Evolutionary conservation across 2,113 vertebrate genomes (phyloP).

Genomic region (Burhinus bistriatus): DNA sequence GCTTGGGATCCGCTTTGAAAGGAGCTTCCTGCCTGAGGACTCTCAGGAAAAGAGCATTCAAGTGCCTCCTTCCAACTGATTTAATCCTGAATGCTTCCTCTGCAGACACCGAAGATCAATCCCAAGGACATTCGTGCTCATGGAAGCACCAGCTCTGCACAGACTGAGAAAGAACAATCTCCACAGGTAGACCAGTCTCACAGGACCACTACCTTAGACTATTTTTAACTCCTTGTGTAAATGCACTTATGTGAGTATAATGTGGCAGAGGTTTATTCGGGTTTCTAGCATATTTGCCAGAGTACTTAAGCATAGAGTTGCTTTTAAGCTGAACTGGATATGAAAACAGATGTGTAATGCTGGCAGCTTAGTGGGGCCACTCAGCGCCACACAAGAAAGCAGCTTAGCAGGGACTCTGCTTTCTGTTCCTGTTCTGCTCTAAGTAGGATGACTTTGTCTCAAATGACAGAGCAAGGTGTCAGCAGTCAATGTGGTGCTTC

Average conservation of each 20-base stretch:
- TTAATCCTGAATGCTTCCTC: rapidly evolving
- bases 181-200: neutral
- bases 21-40: neutral
- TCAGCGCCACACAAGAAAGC: neutral
- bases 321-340: neutral
- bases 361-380: neutral
- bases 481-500: neutral
- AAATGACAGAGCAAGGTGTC: rapidly evolving
- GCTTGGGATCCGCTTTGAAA: neutral
- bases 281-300: neutral
- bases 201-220: neutral
- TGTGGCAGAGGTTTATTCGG: rapidly evolving
- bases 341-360: neutral
- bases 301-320: neutral
- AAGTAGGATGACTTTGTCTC: neutral
- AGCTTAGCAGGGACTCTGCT: neutral
- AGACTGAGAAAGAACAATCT: neutral
- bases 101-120: neutral
- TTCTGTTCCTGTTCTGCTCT: neutral
- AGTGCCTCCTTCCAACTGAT: neutral
- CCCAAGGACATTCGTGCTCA: rapidly evolving
- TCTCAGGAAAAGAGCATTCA: neutral
- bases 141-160: neutral
- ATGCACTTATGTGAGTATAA: neutral
- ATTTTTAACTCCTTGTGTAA: neutral